These are phyloP conservation scores for Hesperia comma DNA, from an alignment of 2,888 invertebrate species.

Conservation along the genomic window DNA sequence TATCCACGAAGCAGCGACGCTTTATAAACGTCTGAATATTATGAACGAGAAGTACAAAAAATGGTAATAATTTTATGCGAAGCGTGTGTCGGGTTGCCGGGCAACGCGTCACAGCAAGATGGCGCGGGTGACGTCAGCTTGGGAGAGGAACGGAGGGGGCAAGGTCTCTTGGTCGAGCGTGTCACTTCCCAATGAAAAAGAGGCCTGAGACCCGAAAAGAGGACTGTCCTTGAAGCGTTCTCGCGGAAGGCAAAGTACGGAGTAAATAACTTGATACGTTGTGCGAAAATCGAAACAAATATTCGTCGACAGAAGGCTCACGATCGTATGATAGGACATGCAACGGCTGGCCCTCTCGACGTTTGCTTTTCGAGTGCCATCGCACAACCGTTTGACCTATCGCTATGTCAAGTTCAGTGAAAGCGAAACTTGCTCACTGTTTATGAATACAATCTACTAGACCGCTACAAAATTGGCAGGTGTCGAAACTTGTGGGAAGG, in stretches of 20 bases:
- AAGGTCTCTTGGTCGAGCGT: conserved; percentile 74
- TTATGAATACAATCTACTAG: conserved; percentile 25
- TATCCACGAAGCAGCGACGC: neutral
- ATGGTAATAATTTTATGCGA: conserved; percentile 48
- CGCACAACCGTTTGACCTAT: conserved; percentile 52
- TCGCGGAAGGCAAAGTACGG: conserved; percentile 60
- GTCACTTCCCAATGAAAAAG: conserved; percentile 80
- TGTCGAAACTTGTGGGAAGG: conserved; percentile 22
- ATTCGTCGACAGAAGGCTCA: conserved; percentile 43
- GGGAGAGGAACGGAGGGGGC: conserved; percentile 58
- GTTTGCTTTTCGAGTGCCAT: conserved; percentile 54
- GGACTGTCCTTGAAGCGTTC: conserved; percentile 70
- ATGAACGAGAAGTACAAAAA: conserved; percentile 15
- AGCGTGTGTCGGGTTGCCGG: conserved; percentile 71
- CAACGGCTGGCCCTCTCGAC: conserved; percentile 45
- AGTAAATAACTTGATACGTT: conserved; percentile 43
- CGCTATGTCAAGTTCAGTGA: conserved; percentile 70
- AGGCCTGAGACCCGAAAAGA: conserved; percentile 65
- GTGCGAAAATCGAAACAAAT: conserved; percentile 46
- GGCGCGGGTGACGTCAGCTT: conserved; percentile 79
- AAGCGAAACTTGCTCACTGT: conserved; percentile 57
- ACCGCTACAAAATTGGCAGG: conserved; percentile 47
- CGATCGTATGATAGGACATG: conserved; percentile 53
- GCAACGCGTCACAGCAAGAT: conserved; percentile 80
- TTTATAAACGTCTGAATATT: neutral